Evolutionary conservation across 30 jellyfish, hydroid and myxozoan genomes (phyloP), one percentile per base, ranked within the genome.

Genomic region (Nemopilema nomurai): DNA sequence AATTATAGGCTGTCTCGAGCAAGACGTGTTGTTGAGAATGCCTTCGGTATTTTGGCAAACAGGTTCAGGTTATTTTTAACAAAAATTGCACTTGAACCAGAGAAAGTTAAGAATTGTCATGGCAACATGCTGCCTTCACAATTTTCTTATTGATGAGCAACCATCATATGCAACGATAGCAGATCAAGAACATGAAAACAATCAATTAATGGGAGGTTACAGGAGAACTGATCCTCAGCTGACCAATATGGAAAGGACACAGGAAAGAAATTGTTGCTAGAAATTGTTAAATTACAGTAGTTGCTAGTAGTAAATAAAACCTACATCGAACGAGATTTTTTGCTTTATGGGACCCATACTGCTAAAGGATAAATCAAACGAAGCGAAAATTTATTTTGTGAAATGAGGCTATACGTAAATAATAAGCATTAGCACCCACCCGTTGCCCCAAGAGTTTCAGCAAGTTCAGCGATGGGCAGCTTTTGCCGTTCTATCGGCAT

Each of bases 31-130:
- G 79, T 76, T 77, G 86, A 76, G 50, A 76, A 49, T 76, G 83
- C 86, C 50, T 79, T 79, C 64, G 82, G 88, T 25, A 79, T 79
- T 52, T n/a, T 63, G 66, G 88, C 88, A 57, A 29, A 63, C 32
- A 79, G 88, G 63, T 79, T 79, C 64, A 18, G 88, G 66, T 81
- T 79, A 8, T 63, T 79, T 30, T 81, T 62, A 18, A 57, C 82
- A 1, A 79, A 57, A 57, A 79, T 79, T 20, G 64, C 25, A 8
- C 49, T 79, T 7, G 41, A 32, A 20, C 88, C 88, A n/a, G 81
- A 49, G 31, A 79, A 79, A 63, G 81, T 63, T 19, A 22, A 33
- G 31, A 29, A 18, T 79, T 26, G 49, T 79, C 17, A n/a, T 79
- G 81, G 82, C 82, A 8, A 49, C 68, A 53, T 63, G 88, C 79